Evolutionary conservation across 2,797 vertebrate species (phyloP).

Genomic region (Urosaurus nigricauda): DNA sequence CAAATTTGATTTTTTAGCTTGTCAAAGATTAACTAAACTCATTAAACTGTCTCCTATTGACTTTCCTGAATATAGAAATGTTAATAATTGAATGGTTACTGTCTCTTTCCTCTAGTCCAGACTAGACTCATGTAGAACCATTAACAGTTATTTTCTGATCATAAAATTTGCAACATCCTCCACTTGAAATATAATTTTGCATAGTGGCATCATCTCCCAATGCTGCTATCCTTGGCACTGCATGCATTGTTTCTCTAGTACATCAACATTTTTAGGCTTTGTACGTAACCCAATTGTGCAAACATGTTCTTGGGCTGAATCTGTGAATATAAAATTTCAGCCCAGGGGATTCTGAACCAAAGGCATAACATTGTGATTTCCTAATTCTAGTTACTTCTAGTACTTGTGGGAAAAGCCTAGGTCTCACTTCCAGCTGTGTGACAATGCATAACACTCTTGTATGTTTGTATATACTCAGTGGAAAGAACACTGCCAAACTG

Average conservation of each 20-base stretch:
- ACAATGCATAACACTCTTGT: conserved; percentile 73
- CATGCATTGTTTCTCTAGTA: conserved; percentile 72
- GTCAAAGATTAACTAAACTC: no score
- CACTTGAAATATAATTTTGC: conserved; percentile 27
- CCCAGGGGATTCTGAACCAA: conserved; percentile 69
- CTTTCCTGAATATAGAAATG: no score
- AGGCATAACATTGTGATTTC: conserved; percentile 65
- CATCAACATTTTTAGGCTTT: conserved; percentile 66
- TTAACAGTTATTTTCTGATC: background rate
- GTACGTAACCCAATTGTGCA: conserved; percentile 58
- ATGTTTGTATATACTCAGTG: conserved; percentile 70
- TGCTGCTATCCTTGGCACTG: conserved; percentile 60
- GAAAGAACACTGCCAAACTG: conserved; percentile 41
- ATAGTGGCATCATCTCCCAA: conserved; percentile 34
- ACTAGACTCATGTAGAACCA: background rate
- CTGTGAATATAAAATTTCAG: conserved; percentile 70
- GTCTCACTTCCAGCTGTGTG: conserved; percentile 70
- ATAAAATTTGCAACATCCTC: background rate
- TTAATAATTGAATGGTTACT: background rate
- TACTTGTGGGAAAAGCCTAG: conserved; percentile 63
- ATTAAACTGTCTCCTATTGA: no score
- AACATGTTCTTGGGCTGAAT: conserved; percentile 68
- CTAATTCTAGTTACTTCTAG: conserved; percentile 53
- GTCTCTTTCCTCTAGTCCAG: background rate
- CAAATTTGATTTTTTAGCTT: no score